A percentile compares a stretch with the other conserved stretches of the same genome.
These are phyloP conservation scores for Epizoanthus scotinus DNA, from an alignment of 92 coral and sea anemone genomes.

Conservation along the genomic window DNA sequence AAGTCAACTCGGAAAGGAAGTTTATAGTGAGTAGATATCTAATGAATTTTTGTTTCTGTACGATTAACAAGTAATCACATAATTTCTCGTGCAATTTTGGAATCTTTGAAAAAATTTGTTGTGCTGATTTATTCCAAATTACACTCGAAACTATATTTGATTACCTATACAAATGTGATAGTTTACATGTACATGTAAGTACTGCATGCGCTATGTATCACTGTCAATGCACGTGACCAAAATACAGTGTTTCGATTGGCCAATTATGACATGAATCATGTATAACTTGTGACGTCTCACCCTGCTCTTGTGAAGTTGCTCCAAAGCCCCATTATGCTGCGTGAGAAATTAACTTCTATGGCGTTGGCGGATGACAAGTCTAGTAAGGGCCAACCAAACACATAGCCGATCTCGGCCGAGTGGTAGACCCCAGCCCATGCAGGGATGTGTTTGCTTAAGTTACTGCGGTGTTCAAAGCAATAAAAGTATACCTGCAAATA, in stretches of 20 bases:
- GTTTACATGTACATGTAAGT: no score
- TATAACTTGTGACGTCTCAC: neutral
- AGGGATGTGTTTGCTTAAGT: slow-evolving; percentile 1
- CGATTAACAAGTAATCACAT: no score
- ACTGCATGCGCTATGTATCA: no score
- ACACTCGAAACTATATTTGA: no score
- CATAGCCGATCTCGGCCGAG: slow-evolving; percentile 30
- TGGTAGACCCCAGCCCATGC: slow-evolving; percentile 27
- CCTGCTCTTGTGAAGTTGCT: slow-evolving; percentile 23
- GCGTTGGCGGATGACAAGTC: neutral
- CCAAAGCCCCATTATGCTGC: slow-evolving; percentile 12
- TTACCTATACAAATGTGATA: no score
- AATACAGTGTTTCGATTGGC: neutral
- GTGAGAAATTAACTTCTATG: slow-evolving; percentile 2
- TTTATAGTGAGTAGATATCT: no score
- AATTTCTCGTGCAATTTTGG: no score
- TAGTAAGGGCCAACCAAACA: slow-evolving; percentile 8
- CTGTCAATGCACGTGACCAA: neutral
- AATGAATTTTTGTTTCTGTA: no score
- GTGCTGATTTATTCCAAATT: no score
- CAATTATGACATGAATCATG: no score
- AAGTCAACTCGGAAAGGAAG: no score
- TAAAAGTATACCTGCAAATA: slow-evolving; percentile 17
- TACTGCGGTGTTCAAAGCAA: slow-evolving; percentile 34
- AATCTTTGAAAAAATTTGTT: no score